A percentile compares a stretch with the other conserved stretches of the same genome.
Evolutionary conservation across 2,797 vertebrate genomes (phyloP).

Genomic region (Paramormyrops hopkinsi): DNA sequence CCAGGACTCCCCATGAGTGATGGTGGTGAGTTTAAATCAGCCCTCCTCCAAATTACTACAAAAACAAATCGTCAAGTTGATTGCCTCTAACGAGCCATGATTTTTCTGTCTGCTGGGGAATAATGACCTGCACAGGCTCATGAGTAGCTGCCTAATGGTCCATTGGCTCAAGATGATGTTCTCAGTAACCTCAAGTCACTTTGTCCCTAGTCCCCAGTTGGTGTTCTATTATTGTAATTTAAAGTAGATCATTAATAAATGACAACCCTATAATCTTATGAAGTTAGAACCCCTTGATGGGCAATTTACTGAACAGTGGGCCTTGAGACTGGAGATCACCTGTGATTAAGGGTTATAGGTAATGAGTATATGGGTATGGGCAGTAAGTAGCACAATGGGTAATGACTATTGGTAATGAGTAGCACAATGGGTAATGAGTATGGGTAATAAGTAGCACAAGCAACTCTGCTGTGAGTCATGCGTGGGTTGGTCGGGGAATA

Average conservation of each 20-base stretch:
- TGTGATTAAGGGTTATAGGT: not conserved
- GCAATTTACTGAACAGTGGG: conserved; percentile 2
- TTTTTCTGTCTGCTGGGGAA: not conserved
- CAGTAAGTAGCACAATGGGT: not conserved
- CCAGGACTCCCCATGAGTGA: not conserved
- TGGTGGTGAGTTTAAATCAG: not conserved
- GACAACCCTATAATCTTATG: not conserved
- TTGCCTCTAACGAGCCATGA: not conserved
- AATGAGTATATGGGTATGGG: not conserved
- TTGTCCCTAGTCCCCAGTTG: not conserved
- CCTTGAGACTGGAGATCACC: conserved; percentile 18
- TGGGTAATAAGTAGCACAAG: not conserved
- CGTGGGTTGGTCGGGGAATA: not conserved
- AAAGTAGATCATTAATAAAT: conserved; percentile 2
- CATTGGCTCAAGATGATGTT: not conserved
- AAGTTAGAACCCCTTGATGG: not conserved
- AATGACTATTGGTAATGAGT: conserved; percentile 8
- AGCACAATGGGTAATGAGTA: not conserved
- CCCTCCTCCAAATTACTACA: not conserved
- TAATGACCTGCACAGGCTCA: not conserved
- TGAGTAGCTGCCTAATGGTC: not conserved
- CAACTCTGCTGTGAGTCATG: not conserved
- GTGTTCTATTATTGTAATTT: not conserved
- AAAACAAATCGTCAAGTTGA: not conserved
- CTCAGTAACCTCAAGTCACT: not conserved